Conservation (phyloP, 2,113 vertebrate genomes). For the Sinosuthora webbiana region DNA sequence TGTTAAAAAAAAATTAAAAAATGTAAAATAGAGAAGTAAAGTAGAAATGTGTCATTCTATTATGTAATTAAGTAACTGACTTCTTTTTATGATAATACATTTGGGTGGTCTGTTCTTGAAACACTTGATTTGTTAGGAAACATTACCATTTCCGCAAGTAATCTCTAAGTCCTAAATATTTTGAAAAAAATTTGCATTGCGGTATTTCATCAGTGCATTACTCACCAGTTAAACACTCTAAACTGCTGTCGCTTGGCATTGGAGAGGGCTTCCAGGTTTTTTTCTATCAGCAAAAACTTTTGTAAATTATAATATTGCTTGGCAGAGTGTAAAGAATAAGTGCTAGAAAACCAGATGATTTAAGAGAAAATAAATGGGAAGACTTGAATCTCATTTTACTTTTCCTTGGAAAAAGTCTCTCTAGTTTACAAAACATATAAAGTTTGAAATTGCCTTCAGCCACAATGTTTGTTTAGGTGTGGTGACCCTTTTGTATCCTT, state of each 20-base stretch:
- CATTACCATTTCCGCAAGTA: slow-evolving; percentile 72
- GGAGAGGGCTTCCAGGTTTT: slow-evolving; percentile 66
- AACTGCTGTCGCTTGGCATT: slow-evolving; percentile 66
- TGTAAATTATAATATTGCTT: slow-evolving; percentile 44
- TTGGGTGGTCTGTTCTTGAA: slow-evolving; percentile 76
- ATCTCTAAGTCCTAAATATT: slow-evolving; percentile 76
- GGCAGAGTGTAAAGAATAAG: slow-evolving; percentile 10
- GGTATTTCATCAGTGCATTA: slow-evolving; percentile 70
- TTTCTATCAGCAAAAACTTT: slow-evolving; percentile 45
- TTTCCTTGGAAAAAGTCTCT: slow-evolving; percentile 7
- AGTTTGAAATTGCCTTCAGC: slow-evolving; percentile 33
- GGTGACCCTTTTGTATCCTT: slow-evolving; percentile 29
- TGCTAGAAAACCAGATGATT: slow-evolving; percentile 27
- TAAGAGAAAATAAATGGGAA: slow-evolving; percentile 3
- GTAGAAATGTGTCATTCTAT: slow-evolving; percentile 64
- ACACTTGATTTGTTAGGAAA: slow-evolving; percentile 77
- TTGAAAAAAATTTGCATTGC: slow-evolving; percentile 70
- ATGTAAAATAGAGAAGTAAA: slow-evolving; percentile 39
- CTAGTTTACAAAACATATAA: slow-evolving; percentile 20
- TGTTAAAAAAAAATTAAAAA: slow-evolving; percentile 44
- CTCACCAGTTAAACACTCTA: slow-evolving; percentile 70
- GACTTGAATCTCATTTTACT: slow-evolving; percentile 10
- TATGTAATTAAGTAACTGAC: slow-evolving; percentile 72
- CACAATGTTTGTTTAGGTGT: slow-evolving; percentile 47
- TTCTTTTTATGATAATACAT: slow-evolving; percentile 76